phyloP scores from a whole-genome alignment of 2,888 invertebrate species.

The Ommatoiulus sabulosus region DNA sequence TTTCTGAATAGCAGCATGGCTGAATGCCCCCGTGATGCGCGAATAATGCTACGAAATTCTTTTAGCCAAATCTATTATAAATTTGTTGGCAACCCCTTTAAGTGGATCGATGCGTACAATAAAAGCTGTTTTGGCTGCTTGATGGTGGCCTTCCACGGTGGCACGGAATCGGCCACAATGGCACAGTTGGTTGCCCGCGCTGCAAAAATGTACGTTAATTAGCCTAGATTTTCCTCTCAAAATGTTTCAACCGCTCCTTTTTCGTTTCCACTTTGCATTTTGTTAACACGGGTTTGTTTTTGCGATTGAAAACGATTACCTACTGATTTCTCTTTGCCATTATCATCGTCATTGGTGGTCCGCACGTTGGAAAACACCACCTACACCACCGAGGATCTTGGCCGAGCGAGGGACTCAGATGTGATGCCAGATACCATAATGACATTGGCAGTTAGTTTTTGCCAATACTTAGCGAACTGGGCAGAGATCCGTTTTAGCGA shows the following conservation, averaged over 20 bases:
- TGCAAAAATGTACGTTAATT: conserved; percentile 35
- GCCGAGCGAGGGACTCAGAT: neutral
- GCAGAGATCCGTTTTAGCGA: neutral
- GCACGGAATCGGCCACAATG: conserved; percentile 9
- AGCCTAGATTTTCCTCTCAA: conserved; percentile 24
- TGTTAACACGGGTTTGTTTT: neutral
- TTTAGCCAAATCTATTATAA: conserved; percentile 6
- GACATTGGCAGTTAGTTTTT: conserved; percentile 5
- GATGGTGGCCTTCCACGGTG: conserved; percentile 5
- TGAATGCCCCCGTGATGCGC: neutral
- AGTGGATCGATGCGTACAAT: conserved; percentile 15
- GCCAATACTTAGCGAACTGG: neutral
- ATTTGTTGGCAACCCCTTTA: conserved; percentile 28
- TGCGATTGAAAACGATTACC: neutral
- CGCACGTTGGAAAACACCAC: neutral
- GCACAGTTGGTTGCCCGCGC: conserved; percentile 20
- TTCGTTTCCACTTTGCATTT: neutral
- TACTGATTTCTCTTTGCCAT: neutral
- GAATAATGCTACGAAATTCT: neutral
- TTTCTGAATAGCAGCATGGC: conserved; percentile 9
- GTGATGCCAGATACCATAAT: neutral
- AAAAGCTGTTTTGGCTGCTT: conserved; percentile 14
- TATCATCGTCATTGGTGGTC: conserved; percentile 20
- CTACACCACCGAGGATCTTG: neutral
- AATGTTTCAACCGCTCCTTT: neutral